Evolutionary conservation across 2,888 invertebrate species (phyloP).

Genomic region (Melangyna quadrimaculata): DNA sequence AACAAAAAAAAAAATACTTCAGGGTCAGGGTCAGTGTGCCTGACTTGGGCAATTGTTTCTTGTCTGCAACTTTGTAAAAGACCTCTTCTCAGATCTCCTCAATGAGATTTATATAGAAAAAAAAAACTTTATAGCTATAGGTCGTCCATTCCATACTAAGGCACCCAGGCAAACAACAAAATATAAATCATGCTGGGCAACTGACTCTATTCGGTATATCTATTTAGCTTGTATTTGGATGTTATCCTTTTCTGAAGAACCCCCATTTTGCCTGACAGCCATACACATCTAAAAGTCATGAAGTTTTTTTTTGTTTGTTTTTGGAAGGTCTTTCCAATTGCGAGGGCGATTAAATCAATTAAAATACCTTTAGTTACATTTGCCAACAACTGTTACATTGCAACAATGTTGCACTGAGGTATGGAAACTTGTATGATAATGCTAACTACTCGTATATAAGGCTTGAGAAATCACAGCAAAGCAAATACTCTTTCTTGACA

Average conservation of each 20-base stretch:
- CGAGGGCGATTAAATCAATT: conserved; percentile 54
- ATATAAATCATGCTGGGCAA: conserved; percentile 20
- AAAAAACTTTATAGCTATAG: background rate
- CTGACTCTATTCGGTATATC: background rate
- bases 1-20: background rate
- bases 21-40: conserved; percentile 42
- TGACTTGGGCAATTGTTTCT: background rate
- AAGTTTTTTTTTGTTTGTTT: background rate
- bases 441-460: background rate
- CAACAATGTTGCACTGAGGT: conserved; percentile 40
- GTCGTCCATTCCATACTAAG: background rate
- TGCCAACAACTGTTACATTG: conserved; percentile 9
- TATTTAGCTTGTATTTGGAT: background rate
- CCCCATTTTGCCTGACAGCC: background rate
- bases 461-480: background rate
- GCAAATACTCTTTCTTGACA: background rate
- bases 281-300: conserved; percentile 38
- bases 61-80: conserved; percentile 27
- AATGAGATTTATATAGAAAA: background rate
- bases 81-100: background rate
- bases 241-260: background rate
- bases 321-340: conserved; percentile 10
- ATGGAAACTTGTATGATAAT: background rate
- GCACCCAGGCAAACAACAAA: background rate
- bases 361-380: conserved; percentile 8